phyloP scores from a whole-genome alignment of 2,113 vertebrate genomes.

The Oncorhynchus clarkii region DNA sequence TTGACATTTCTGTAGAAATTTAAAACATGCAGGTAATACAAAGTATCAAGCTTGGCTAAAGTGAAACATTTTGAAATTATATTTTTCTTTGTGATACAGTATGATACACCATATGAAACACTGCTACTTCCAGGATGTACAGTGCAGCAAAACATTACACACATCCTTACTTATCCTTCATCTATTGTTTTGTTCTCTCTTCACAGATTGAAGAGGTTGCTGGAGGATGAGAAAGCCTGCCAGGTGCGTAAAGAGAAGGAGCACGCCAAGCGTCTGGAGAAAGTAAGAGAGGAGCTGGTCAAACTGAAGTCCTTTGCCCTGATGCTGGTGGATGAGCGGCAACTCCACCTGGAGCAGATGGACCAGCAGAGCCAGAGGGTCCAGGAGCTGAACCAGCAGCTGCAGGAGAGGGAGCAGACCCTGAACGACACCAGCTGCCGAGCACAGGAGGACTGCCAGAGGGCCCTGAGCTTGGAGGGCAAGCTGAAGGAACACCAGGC shows the following conservation, averaged over 20 bases:
- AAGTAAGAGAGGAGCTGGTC: conserved; percentile 88
- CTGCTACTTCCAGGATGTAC: too few relatives aligned
- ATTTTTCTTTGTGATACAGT: too few relatives aligned
- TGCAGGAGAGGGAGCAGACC: conserved; percentile 86
- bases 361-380: conserved; percentile 89
- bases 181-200: conserved; percentile 18
- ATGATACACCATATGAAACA: too few relatives aligned
- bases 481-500: conserved; percentile 86
- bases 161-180: neutral
- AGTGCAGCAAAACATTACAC: neutral
- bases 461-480: conserved; percentile 83
- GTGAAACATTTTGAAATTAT: too few relatives aligned
- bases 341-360: conserved; percentile 94
- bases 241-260: conserved; percentile 92
- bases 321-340: conserved; percentile 96
- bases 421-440: conserved; percentile 75
- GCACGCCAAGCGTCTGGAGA: conserved; percentile 83
- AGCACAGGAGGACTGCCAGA: conserved; percentile 85
- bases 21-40: too few relatives aligned
- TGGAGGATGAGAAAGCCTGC: conserved; percentile 94
- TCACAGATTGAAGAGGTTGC: conserved; percentile 89
- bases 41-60: too few relatives aligned
- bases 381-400: conserved; percentile 86
- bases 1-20: too few relatives aligned
- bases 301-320: conserved; percentile 96